Conservation (phyloP, 2,113 vertebrate genomes). For the Corythornis vintsioides region DNA sequence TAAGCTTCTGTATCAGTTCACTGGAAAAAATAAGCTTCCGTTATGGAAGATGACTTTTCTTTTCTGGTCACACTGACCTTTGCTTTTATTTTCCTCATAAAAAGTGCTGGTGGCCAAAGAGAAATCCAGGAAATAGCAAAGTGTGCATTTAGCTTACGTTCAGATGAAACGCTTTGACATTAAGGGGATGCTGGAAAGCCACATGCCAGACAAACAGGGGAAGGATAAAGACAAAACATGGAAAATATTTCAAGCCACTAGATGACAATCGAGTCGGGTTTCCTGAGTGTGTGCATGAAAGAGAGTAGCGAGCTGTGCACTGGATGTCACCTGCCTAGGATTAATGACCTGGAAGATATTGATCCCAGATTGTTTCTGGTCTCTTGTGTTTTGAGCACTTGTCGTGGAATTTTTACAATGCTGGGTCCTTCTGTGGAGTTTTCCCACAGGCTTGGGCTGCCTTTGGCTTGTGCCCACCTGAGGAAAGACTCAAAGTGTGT, state of each 20-base stretch:
- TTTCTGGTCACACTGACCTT: slow-evolving; percentile 56
- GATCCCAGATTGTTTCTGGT: slow-evolving; percentile 56
- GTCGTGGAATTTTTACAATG: slow-evolving; percentile 38
- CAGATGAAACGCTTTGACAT: slow-evolving; percentile 18
- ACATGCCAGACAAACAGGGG: slow-evolving; percentile 27
- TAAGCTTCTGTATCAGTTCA: slow-evolving; percentile 48
- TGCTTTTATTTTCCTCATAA: slow-evolving; percentile 63
- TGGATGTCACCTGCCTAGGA: slow-evolving; percentile 48
- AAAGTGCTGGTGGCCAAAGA: slow-evolving; percentile 27
- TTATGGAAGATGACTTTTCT: slow-evolving; percentile 49
- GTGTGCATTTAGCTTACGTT: slow-evolving; percentile 53
- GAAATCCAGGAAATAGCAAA: slow-evolving; percentile 60
- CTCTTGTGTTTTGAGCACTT: slow-evolving; percentile 40
- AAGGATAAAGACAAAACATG: slow-evolving; percentile 48
- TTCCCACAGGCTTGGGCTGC: neutral
- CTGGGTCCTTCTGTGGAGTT: neutral
- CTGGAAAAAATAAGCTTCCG: slow-evolving; percentile 54
- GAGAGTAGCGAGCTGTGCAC: slow-evolving; percentile 45
- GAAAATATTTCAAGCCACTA: slow-evolving; percentile 62
- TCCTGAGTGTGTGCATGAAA: slow-evolving; percentile 62
- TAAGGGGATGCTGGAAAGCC: slow-evolving; percentile 48
- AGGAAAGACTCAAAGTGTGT: neutral
- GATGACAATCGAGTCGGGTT: slow-evolving; percentile 57
- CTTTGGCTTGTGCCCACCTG: neutral
- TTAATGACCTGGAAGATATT: slow-evolving; percentile 67